Percentiles rank a stretch among this genome's conserved stretches.
phyloP scores from a whole-genome alignment of 2,113 vertebrate species.

The Pogonocichla stellata region DNA sequence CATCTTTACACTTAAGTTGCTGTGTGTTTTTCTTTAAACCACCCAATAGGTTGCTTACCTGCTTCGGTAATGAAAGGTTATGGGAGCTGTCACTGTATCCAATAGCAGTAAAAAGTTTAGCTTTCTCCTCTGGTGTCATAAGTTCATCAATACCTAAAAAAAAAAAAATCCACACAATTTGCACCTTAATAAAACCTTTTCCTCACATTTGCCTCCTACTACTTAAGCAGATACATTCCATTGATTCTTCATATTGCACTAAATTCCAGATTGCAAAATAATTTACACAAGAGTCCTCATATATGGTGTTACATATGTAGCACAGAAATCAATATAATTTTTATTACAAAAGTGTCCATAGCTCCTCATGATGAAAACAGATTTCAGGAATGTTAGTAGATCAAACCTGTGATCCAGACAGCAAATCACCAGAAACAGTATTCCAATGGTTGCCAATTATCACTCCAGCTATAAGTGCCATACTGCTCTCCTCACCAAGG shows the following conservation, averaged over 20 bases:
- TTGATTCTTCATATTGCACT: neutral
- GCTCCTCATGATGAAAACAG: neutral
- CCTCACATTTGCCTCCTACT: neutral
- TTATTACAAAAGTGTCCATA: neutral
- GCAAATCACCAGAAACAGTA: neutral
- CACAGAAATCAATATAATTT: neutral
- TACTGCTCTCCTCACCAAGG: neutral
- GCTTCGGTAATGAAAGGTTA: constrained; percentile 84
- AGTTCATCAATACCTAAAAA: constrained; percentile 85
- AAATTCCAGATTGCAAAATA: neutral
- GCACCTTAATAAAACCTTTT: neutral
- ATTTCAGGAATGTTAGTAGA: neutral
- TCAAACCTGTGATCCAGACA: neutral
- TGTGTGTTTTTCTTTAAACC: neutral
- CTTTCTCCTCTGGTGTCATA: constrained; percentile 91
- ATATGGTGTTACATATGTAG: accelerated
- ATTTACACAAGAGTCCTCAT: neutral
- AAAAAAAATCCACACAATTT: neutral
- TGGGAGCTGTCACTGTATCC: constrained; percentile 92
- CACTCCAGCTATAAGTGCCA: neutral
- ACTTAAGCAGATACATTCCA: neutral
- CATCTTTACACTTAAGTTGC: neutral
- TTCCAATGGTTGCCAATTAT: accelerated
- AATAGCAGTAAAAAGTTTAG: constrained; percentile 94
- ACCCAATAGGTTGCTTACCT: constrained; percentile 70